Evolutionary conservation across 64 coral and sea anemone species (phyloP).

Genomic region (Porites lutea): DNA sequence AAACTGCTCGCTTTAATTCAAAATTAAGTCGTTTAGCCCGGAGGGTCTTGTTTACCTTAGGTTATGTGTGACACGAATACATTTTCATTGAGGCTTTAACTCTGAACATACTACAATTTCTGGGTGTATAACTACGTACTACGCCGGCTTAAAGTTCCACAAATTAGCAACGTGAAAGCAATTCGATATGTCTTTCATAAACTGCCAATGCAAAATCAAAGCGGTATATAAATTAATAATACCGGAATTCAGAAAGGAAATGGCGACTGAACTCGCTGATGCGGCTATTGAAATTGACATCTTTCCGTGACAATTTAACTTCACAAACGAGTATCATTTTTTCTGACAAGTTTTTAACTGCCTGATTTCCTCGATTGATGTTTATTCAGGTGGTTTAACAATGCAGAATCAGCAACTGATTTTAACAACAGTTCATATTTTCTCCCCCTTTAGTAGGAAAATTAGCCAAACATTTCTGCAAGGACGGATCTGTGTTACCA

Average conservation of each 20-base stretch:
- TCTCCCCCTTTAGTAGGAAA: conserved; percentile 1
- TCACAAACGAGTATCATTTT: background rate
- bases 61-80: background rate
- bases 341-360: background rate
- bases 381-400: background rate
- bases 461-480: conserved; percentile 23
- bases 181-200: conserved; percentile 32
- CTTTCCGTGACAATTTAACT: background rate
- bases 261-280: background rate
- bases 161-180: conserved; percentile 36
- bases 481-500: background rate
- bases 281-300: conserved; percentile 6
- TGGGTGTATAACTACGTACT: background rate
- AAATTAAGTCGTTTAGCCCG: background rate
- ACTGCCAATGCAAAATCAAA: conserved; percentile 31
- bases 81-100: background rate
- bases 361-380: background rate
- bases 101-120: no score
- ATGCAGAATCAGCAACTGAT: background rate
- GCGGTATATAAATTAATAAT: conserved; percentile 46
- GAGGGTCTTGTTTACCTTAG: background rate
- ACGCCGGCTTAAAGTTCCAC: background rate
- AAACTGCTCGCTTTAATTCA: background rate
- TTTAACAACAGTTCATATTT: background rate
- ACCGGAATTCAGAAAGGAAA: conserved; percentile 12